Evolutionary conservation across 2,888 invertebrate genomes (phyloP), one percentile per base, ranked within the genome.

Genomic region (Crepidodera aurea): DNA sequence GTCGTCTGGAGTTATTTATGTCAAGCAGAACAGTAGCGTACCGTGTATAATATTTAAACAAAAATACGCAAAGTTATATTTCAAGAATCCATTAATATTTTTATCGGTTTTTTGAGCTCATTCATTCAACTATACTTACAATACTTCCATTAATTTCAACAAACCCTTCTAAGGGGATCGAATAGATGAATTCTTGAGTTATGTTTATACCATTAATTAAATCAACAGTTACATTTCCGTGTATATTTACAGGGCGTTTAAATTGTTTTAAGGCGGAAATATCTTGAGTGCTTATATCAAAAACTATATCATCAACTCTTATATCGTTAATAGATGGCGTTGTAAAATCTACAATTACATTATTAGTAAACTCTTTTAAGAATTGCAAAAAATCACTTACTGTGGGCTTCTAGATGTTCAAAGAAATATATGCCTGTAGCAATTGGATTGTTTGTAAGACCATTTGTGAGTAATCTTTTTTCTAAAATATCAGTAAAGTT

Each of bases 231-330:
- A 71, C 53, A 65, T 78, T 72, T 27, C 77, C 75, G 18, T 67
- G 42, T 32, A 80, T 62, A 8, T 60, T 48, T 8, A 80, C 54
- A 50, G 71, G 60, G 32, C 75, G 60, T 5, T 42, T 44, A 56
- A 81, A 80, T n/a, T 56, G 58, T 67, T 80, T 80, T 13, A 66
- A 53, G 22, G 71, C 65, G n/a, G 46, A 50, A 37, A 80, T 77
- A n/a, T 65, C 64, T 67, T 78, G 77, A 48, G 65, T 55, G 7
- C 66, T 74, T 3, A 67, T 61, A 69, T 80, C 79, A 61, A 76
- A 76, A 37, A 80, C 74, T 2, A 80, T 69, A 62, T 79, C 72
- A 27, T 73, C 66, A 5, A 78, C 63, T 18, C 61, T 37, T 10
- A 80, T 68, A 15, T 73, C 66, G 65, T 81, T 80, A 15, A 81